Conservation (phyloP, 2,797 vertebrate species). For the Adelosebastes latens region DNA sequence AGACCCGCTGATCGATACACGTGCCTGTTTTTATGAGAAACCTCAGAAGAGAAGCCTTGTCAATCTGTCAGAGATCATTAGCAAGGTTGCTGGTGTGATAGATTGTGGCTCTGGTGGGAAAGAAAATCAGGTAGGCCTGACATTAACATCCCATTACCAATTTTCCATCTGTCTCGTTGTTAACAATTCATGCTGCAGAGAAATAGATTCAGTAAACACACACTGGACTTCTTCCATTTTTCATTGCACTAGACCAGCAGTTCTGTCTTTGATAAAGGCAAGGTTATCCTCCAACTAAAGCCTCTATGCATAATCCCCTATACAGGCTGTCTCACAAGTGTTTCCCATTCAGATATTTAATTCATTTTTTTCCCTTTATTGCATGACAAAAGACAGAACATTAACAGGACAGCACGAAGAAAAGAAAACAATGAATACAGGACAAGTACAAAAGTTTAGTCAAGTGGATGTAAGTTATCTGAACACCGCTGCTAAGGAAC, state of each 20-base stretch:
- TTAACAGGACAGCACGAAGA: not conserved
- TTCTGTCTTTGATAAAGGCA: slow-evolving; percentile 17
- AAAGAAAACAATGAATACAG: not conserved
- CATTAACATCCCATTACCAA: slow-evolving; percentile 63
- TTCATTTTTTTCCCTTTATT: not conserved
- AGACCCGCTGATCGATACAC: slow-evolving; percentile 76
- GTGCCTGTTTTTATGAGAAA: slow-evolving; percentile 69
- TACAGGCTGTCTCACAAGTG: not conserved
- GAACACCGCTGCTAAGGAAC: too few species aligned
- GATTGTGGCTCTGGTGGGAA: slow-evolving; percentile 67
- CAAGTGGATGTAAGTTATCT: too few species aligned
- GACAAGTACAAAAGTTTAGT: not conserved
- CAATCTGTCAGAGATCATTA: slow-evolving; percentile 83
- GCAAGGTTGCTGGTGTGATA: slow-evolving; percentile 56
- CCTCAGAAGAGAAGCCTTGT: slow-evolving; percentile 74
- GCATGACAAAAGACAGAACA: not conserved
- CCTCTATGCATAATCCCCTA: not conserved
- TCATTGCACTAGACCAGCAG: not conserved
- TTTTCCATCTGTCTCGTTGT: slow-evolving; percentile 58
- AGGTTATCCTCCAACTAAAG: not conserved
- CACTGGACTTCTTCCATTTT: not conserved
- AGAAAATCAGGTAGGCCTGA: slow-evolving; percentile 62
- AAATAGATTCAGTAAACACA: slow-evolving; percentile 40
- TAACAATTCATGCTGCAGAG: slow-evolving; percentile 20
- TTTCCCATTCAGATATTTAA: not conserved